Percentiles rank a stretch among this genome's conserved stretches.
phyloP scores from a whole-genome alignment of 2,113 vertebrate genomes.

The Burhinus oedicnemus region DNA sequence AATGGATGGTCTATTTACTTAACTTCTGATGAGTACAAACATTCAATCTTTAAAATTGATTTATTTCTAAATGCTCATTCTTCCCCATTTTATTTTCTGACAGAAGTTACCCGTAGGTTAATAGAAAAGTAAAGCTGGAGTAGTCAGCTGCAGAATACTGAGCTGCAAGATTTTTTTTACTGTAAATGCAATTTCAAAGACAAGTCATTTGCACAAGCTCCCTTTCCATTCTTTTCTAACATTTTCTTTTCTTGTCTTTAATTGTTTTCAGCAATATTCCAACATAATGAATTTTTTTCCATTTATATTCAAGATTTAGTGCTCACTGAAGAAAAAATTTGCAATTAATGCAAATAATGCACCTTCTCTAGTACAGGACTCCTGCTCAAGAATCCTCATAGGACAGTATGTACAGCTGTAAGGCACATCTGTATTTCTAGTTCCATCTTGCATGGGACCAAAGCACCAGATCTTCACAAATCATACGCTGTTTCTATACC shows the following conservation, averaged over 20 bases:
- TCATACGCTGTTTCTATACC: neutral
- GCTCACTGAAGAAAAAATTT: neutral
- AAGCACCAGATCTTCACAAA: conserved; percentile 34
- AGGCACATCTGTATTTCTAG: neutral
- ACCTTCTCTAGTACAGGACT: neutral
- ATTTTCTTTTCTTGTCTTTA: conserved; percentile 54
- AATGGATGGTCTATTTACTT: conserved; percentile 45
- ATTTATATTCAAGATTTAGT: conserved; percentile 46
- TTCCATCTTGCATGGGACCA: neutral
- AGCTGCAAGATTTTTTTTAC: conserved; percentile 43
- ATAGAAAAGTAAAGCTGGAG: conserved; percentile 58
- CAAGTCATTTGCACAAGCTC: neutral
- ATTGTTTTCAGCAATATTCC: conserved; percentile 54
- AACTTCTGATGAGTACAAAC: conserved; percentile 48
- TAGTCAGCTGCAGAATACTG: conserved; percentile 29
- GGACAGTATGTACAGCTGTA: neutral
- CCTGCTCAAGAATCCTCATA: neutral
- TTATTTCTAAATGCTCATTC: conserved; percentile 62
- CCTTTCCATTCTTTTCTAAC: conserved; percentile 25
- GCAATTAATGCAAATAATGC: conserved; percentile 25
- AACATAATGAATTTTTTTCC: neutral
- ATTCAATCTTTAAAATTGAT: conserved; percentile 49
- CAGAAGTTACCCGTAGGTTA: conserved; percentile 68
- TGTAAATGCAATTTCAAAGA: conserved; percentile 54
- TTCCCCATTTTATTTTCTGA: conserved; percentile 72